A percentile compares a stretch with the other conserved stretches of the same genome.
Evolutionary conservation across 2,888 invertebrate species (phyloP).

Genomic region (Gerris lacustris): DNA sequence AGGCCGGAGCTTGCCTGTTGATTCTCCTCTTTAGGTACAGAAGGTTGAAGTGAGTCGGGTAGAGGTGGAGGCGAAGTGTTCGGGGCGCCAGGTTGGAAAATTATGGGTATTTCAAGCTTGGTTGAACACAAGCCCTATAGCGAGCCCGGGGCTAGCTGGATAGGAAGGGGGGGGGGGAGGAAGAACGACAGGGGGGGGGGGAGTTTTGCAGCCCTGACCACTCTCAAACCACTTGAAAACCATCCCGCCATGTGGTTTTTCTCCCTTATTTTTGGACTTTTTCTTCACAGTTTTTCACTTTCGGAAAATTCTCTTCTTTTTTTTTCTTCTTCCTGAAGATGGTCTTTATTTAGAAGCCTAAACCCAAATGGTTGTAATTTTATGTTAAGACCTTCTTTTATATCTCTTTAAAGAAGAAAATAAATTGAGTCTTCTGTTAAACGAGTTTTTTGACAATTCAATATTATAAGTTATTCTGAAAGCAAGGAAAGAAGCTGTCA

Average conservation of each 20-base stretch:
- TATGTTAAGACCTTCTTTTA: no score
- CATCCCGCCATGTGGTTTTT: not conserved
- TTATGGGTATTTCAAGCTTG: conserved; percentile 3
- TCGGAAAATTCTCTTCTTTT: no score
- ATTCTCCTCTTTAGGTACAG: not conserved
- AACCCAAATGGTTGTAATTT: no score
- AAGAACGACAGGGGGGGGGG: not conserved
- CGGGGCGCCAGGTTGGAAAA: conserved; percentile 1
- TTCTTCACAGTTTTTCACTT: not conserved
- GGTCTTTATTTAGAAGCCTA: no score
- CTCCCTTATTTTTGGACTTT: not conserved
- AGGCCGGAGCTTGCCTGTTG: not conserved
- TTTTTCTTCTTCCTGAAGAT: no score
- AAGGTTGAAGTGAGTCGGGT: not conserved
- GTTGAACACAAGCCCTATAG: not conserved
- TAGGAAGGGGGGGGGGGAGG: not conserved
- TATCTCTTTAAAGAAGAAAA: no score
- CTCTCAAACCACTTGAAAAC: conserved; percentile 1
- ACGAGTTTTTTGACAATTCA: no score
- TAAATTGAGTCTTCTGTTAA: no score
- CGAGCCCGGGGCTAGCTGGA: not conserved
- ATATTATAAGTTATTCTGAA: no score
- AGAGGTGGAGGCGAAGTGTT: not conserved
- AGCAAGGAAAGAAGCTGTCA: no score
- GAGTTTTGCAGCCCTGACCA: not conserved